Conservation (phyloP, 2,113 vertebrate genomes). For the Halcyon malimbica region DNA sequence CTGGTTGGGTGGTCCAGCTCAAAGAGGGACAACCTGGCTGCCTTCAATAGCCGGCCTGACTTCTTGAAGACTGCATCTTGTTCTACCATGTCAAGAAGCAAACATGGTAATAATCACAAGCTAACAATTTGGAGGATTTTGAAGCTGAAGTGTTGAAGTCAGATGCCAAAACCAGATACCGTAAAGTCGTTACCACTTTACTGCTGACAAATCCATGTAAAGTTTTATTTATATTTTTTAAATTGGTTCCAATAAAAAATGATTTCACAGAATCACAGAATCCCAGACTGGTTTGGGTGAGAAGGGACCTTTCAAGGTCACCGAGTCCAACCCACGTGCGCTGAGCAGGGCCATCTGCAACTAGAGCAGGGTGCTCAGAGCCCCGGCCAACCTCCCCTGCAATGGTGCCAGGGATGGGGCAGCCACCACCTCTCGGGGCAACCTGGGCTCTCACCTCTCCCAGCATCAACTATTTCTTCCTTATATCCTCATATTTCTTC, state of each 20-base stretch:
- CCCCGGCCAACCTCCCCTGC: too few relatives aligned
- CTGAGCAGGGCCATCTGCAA: too few relatives aligned
- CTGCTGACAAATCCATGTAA: neutral
- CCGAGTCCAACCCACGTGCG: too few relatives aligned
- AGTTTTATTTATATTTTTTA: neutral
- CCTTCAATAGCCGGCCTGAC: neutral
- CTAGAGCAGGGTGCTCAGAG: too few relatives aligned
- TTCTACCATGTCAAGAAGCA: neutral
- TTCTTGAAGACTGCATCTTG: neutral
- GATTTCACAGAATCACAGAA: too few relatives aligned
- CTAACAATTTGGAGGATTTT: neutral
- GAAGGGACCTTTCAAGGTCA: neutral
- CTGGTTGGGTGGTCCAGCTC: neutral
- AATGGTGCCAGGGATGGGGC: too few relatives aligned
- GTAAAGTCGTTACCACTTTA: neutral
- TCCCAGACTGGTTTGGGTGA: too few relatives aligned
- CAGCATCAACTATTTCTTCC: too few relatives aligned
- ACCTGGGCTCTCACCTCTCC: too few relatives aligned
- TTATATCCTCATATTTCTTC: neutral
- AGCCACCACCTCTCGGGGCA: too few relatives aligned
- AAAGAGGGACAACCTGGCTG: neutral
- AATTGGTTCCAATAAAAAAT: neutral
- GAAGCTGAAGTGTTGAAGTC: neutral
- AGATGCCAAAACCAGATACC: neutral
- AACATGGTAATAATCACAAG: fast-evolving